These are phyloP conservation scores for Crypturellus undulatus DNA, from an alignment of 2,113 vertebrate species.

Conservation along the genomic window DNA sequence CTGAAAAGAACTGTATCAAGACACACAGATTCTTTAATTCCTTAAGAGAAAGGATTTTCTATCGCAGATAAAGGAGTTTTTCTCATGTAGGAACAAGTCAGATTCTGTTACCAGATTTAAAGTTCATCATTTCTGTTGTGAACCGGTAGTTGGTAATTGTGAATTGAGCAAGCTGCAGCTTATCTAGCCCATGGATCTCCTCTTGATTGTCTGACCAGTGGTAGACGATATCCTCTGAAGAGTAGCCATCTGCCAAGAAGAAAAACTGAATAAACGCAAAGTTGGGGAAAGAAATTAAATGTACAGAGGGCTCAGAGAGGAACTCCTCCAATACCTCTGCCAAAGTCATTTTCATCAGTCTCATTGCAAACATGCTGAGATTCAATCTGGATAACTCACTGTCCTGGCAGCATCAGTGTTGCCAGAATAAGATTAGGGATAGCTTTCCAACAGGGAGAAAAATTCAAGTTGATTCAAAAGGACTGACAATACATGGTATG, in stretches of 20 bases:
- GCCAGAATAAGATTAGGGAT: background rate
- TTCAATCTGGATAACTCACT: background rate
- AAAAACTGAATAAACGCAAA: slow-evolving; percentile 19
- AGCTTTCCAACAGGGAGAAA: background rate
- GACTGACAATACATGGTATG: background rate
- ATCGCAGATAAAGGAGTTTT: background rate
- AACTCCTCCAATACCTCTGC: background rate
- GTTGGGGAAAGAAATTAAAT: slow-evolving; percentile 3
- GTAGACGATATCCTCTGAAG: slow-evolving; percentile 95
- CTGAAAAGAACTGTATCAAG: background rate
- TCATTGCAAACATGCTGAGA: background rate
- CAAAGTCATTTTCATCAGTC: background rate
- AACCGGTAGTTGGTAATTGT: slow-evolving; percentile 95
- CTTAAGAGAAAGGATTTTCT: slow-evolving; percentile 23
- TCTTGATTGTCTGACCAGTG: slow-evolving; percentile 96
- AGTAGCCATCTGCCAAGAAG: slow-evolving; percentile 90
- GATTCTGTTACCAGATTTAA: slow-evolving; percentile 89
- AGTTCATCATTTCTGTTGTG: slow-evolving; percentile 92
- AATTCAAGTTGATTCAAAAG: background rate
- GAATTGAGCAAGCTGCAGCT: slow-evolving; percentile 95
- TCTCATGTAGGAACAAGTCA: background rate
- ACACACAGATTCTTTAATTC: background rate
- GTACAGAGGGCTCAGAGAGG: background rate
- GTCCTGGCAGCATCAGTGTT: background rate
- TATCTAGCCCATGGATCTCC: slow-evolving; percentile 94